These are phyloP conservation scores for Microplitis mediator DNA, from an alignment of 1,140 invertebrate genomes.

Conservation along the genomic window DNA sequence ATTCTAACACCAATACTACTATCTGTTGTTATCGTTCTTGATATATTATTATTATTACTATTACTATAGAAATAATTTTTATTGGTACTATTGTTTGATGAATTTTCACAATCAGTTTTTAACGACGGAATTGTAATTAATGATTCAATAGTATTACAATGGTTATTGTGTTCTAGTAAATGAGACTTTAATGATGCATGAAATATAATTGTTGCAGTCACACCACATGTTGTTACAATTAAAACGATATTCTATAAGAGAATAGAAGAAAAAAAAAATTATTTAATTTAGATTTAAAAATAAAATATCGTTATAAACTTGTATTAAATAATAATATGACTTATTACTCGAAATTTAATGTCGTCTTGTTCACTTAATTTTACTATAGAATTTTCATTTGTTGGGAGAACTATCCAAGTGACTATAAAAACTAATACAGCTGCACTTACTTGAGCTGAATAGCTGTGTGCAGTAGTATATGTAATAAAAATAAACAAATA, in stretches of 20 bases:
- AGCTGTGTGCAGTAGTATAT: conserved; percentile 62
- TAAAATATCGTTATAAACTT: conserved; percentile 12
- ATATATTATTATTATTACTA: not conserved
- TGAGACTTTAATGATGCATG: conserved; percentile 62
- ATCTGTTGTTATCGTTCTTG: conserved; percentile 13
- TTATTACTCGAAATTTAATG: conserved; percentile 75
- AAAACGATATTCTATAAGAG: conserved; percentile 65
- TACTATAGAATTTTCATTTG: conserved; percentile 61
- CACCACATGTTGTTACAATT: conserved; percentile 64
- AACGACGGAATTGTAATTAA: conserved; percentile 18
- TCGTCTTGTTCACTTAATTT: conserved; percentile 72
- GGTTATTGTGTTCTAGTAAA: conserved; percentile 45
- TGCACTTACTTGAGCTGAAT: conserved; percentile 81
- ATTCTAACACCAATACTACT: conserved; percentile 45
- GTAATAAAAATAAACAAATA: no score
- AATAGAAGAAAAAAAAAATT: conserved; percentile 17
- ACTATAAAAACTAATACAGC: conserved; percentile 80
- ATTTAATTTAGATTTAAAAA: not conserved
- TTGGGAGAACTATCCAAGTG: conserved; percentile 73
- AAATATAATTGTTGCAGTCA: conserved; percentile 66
- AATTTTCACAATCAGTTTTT: conserved; percentile 10
- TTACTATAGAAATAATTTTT: conserved; percentile 4
- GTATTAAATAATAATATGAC: conserved; percentile 2
- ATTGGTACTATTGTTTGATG: conserved; percentile 1
- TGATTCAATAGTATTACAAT: no score